Base-by-base conservation (phyloP, 1,140 invertebrate genomes). In the Drosophila watanabei region DNA sequence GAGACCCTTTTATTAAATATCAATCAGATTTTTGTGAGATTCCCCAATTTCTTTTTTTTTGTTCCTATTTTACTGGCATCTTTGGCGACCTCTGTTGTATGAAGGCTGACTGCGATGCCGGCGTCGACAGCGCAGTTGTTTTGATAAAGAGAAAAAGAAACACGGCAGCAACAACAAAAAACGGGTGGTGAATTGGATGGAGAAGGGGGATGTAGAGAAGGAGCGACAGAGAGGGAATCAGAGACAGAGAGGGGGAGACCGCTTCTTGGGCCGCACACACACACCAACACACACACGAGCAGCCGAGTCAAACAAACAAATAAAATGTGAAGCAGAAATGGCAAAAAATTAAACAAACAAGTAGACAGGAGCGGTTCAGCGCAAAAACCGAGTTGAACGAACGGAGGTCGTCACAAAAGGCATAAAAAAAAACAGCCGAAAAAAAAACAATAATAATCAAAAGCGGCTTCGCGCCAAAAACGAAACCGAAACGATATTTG, bases 291-390 rank as follows among this genome's bases (percentile, higher is more conserved):
- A 90, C 76, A 90, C 86, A 80, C 71, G 73, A 75, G 79, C 87
- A 86, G 69, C 64, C 82, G 82, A 91, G 85, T 82, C 89, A 92
- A 92, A 92, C 91, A 92, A 92, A 92, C 91, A 92, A 92, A 92
- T 92, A 84, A 89, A 91, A 92, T 92, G 91, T 86, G 91, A 80
- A 92, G 90, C 87, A 84, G 85, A 89, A 92, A 92, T 92, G 80
- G 91, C 88, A 92, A 88, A 92, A 92, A 92, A 92, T 90, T 91
- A 83, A 92, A 92, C 91, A 92, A 92, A 92, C 91, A 92, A 92
- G 84, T 92, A 87, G 79, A 80, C 91, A 90, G 91, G 85, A 87
- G 91, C 91, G 91, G 82, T 90, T 92, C 82, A 90, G 72, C 61
- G 61, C 72, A 71, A 54, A 68, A 75, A 84, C 66, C n/a, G 58